A percentile compares a stretch with the other conserved stretches of the same genome.
Conservation (phyloP, 2,797 vertebrate species). For the Falco rusticolus region DNA sequence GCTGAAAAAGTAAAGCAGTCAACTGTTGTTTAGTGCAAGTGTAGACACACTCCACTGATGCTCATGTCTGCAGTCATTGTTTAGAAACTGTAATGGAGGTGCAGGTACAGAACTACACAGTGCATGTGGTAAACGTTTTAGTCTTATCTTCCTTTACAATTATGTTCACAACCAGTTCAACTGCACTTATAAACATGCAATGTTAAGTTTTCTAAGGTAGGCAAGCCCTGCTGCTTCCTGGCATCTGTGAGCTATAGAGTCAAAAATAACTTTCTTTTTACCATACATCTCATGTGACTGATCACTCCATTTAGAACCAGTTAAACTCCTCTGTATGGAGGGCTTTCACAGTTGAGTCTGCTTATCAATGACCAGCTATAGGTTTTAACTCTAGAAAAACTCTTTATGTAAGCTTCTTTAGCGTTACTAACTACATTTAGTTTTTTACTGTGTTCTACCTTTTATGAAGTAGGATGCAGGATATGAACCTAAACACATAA, state of each 20-base stretch:
- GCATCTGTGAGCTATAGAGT: neutral
- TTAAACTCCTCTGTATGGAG: neutral
- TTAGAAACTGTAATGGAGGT: neutral
- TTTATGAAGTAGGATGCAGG: neutral
- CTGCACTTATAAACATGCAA: neutral
- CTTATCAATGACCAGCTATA: neutral
- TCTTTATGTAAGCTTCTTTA: neutral
- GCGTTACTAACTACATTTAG: neutral
- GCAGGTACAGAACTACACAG: neutral
- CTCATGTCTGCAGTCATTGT: neutral
- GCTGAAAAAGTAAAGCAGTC: neutral
- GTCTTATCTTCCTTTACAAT: neutral
- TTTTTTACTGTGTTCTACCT: neutral
- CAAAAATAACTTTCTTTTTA: neutral
- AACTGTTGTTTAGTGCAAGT: neutral
- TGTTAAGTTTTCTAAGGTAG: neutral
- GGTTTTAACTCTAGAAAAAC: neutral
- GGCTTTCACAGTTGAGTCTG: neutral
- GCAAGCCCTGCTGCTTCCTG: neutral
- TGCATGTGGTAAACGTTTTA: neutral
- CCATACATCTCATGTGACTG: neutral
- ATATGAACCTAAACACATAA: neutral
- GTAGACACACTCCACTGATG: neutral
- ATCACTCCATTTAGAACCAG: neutral
- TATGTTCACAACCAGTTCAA: neutral